Evolutionary conservation across 2,113 vertebrate species (phyloP), one percentile per base, ranked within the genome.

Genomic region (Pungitius pungitius): DNA sequence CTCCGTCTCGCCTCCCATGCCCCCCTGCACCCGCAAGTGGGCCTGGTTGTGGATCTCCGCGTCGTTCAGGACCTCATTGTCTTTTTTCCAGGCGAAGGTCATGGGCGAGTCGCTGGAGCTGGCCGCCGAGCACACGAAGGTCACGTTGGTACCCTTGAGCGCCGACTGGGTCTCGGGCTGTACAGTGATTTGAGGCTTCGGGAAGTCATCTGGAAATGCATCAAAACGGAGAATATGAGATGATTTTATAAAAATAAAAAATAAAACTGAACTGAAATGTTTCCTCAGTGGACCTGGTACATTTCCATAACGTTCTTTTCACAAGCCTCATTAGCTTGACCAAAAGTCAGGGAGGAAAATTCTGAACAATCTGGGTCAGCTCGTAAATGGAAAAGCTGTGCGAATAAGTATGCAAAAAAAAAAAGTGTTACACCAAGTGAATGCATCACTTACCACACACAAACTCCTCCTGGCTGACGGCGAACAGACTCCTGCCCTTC

Each of bases 11-110:
- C 86, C 78, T 42, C 77, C 87, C 0, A 49, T 93, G 0, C 95
- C 95, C 0, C 89, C 95, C 35, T 95, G 95, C 22, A 95, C 92
- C 22, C 96, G 90, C 42, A 97, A 90, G 80, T 99, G 96, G 0
- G 96, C 96, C 2, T 98, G 96, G 84, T 97, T 98, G 87, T 96
- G 96, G 90, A 99, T 96, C 82, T 99, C 97, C 0, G 93, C 95
- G 2, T 97, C 95, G 6, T 93, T 94, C 51, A 99, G 89, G 2
- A 94, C 91, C 69, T 99, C 97, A 0, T 98, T 98, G 92, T 99
- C 98, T 78, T 99, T 99, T 83, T 97, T 99, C 98, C 98, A 99
- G 30, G 97, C 94, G 43, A 99, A 98, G 60, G 96, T 99, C 96
- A 99, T 98, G 0, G 96, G 97, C 0, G 98, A 98, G 87, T 99